A percentile compares a stretch with the other conserved stretches of the same genome.
Conservation (phyloP, 2,113 vertebrate species). For the Myiopsitta monachus region DNA sequence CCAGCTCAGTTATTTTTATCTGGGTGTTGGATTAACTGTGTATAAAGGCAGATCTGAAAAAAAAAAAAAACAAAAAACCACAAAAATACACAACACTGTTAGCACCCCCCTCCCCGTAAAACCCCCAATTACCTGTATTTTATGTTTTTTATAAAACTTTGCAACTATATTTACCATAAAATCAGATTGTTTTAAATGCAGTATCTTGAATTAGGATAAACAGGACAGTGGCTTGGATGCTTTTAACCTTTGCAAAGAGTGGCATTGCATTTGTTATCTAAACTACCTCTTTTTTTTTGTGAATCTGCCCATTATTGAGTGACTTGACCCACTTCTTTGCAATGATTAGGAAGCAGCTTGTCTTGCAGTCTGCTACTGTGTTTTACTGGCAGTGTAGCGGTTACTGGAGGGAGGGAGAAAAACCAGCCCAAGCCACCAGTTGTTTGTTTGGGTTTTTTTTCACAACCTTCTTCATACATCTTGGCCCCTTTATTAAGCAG, state of each 20-base stretch:
- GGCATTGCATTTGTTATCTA: background rate
- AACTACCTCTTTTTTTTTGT: accelerated
- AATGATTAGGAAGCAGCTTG: background rate
- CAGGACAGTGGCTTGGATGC: background rate
- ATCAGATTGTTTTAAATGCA: background rate
- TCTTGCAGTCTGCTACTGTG: background rate
- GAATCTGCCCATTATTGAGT: background rate
- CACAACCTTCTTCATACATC: background rate
- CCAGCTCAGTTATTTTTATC: background rate
- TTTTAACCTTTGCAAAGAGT: background rate
- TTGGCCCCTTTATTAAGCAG: background rate
- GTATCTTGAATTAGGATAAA: background rate
- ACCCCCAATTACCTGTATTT: background rate
- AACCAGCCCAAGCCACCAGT: background rate
- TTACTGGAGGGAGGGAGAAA: background rate
- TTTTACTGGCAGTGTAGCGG: background rate
- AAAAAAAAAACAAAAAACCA: background rate
- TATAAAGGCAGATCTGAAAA: background rate
- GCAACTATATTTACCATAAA: background rate
- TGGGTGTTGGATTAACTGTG: background rate
- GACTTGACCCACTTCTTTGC: background rate
- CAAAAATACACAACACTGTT: background rate
- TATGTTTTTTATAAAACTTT: background rate
- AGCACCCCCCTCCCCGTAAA: accelerated
- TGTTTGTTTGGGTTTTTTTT: background rate